phyloP scores from a whole-genome alignment of 2,888 invertebrate genomes.

The Petrolisthes manimaculis region DNA sequence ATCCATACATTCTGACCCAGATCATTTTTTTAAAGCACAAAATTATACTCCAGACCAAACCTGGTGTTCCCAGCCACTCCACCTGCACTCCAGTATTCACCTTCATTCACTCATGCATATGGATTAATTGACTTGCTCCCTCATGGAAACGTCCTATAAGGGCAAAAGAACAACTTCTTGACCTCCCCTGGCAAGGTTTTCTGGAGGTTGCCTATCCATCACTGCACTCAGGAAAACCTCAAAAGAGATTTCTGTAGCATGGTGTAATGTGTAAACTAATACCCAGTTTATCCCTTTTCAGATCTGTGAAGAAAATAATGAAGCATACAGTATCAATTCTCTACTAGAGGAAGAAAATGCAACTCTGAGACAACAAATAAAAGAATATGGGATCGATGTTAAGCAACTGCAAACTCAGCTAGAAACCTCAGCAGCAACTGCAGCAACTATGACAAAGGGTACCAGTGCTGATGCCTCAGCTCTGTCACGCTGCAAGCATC shows the following conservation, averaged over 20 bases:
- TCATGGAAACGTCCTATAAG: too few relatives aligned
- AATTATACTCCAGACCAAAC: too few relatives aligned
- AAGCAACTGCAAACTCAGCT: conserved; percentile 40
- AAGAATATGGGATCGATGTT: conserved; percentile 30
- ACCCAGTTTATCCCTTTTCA: neutral
- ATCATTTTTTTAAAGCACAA: too few relatives aligned
- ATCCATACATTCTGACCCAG: too few relatives aligned
- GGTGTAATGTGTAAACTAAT: neutral
- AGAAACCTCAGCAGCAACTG: conserved; percentile 27
- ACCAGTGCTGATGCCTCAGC: conserved; percentile 14
- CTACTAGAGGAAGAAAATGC: conserved; percentile 37
- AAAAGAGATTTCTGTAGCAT: neutral
- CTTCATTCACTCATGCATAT: too few relatives aligned
- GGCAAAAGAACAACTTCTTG: too few relatives aligned
- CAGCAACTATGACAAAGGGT: conserved; percentile 13
- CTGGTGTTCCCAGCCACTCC: too few relatives aligned
- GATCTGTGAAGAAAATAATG: conserved; percentile 15
- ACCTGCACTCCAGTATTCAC: too few relatives aligned
- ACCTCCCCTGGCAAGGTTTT: too few relatives aligned
- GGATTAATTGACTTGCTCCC: too few relatives aligned
- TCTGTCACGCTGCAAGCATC: conserved; percentile 26
- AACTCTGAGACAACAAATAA: conserved; percentile 33
- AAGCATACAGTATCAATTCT: neutral
- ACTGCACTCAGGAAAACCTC: too few relatives aligned
- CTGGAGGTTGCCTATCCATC: neutral